phyloP scores from a whole-genome alignment of 1,140 invertebrate species.

The Physella acuta region DNA sequence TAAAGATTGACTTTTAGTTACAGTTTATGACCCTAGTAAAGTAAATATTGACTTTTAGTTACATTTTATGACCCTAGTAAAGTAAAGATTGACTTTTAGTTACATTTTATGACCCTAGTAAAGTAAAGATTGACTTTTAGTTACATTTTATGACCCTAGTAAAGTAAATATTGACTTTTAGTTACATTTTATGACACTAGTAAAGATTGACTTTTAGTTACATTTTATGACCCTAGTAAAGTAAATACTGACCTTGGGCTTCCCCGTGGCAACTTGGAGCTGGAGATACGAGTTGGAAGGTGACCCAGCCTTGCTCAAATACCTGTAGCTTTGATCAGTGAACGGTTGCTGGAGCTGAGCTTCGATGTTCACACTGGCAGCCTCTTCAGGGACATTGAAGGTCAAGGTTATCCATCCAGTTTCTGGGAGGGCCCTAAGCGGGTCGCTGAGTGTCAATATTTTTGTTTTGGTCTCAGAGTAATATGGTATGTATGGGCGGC shows the following conservation, averaged over 20 bases:
- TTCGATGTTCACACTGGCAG: not conserved
- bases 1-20: no score
- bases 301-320: not conserved
- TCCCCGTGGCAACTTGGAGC: not conserved
- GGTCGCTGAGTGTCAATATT: not conserved
- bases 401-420: not conserved
- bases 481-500: not conserved
- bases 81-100: no score
- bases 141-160: no score
- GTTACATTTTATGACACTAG: no score
- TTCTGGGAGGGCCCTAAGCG: not conserved
- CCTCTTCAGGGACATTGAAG: not conserved
- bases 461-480: not conserved
- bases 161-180: no score
- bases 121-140: no score
- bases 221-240: not conserved
- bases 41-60: no score
- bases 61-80: no score
- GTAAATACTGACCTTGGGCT: not conserved
- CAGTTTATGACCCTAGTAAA: no score
- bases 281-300: conserved; percentile 3
- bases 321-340: not conserved
- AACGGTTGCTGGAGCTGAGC: not conserved
- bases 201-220: no score
- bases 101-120: no score